Base-by-base conservation (phyloP, 1,140 invertebrate species). In the Drusus annulatus region DNA sequence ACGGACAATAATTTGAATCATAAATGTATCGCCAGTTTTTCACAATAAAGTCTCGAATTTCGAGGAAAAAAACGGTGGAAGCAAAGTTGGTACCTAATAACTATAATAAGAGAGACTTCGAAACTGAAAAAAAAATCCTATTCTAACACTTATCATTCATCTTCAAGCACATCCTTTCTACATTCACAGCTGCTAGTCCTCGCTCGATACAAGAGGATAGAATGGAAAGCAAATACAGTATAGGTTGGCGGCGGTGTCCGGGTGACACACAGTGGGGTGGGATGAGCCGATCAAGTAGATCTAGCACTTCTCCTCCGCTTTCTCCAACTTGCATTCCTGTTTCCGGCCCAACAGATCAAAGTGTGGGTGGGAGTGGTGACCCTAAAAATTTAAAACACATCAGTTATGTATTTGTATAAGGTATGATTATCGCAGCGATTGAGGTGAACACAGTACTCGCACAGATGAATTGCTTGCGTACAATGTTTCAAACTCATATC, bases 301-400 rank as follows among this genome's bases (percentile, higher is more conserved):
- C 63, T 78, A 78, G 51, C 76, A 54, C 51, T 79, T 56, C 15
- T 76, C 60, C 21, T 75, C 58, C 0, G 79, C 31, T 45, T 80
- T 80, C 25, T 75, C 23, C 28, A 6, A 28, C 45, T 79, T 79
- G 21, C 71, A 74, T n/a, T 82, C 81, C 62, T 82, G 81, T 56
- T 87, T 86, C 65, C 90, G 86, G 16, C 90, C 90, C 71, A 91
- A 84, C 21, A 91, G 84, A 85, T 91, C 91, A 77, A 86, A 89
- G 78, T 87, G 86, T 8, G 84, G 80, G 80, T 83, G 84, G 65
- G 76, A 73, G 77, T 82, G 76, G 19, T 69, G 76, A 10, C 58
- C 81, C 81, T 83, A 51, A 45, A 83, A 83, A n/a, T n/a, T n/a
- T n/a, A n/a, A n/a, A n/a, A n/a, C n/a, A n/a, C n/a, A n/a, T n/a